A percentile compares a stretch with the other conserved stretches of the same genome.
Evolutionary conservation across 2,113 vertebrate genomes (phyloP).

Genomic region (Eurypyga helias): DNA sequence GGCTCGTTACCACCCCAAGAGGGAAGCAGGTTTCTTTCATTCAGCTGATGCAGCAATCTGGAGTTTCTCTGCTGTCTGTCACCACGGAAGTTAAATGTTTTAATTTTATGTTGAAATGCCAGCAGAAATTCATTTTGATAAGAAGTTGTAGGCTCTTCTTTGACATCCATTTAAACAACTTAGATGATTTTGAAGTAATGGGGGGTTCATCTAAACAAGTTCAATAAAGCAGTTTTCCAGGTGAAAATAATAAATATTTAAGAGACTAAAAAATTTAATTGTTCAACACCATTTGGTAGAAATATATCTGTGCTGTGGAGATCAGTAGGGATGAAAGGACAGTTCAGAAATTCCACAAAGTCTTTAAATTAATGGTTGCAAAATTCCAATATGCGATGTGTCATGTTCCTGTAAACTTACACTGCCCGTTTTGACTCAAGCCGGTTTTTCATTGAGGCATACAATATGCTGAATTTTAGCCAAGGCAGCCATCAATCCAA

Average conservation of each 20-base stretch:
- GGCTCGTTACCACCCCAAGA: neutral
- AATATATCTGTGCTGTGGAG: neutral
- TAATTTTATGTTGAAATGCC: constrained; percentile 38
- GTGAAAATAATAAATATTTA: constrained; percentile 31
- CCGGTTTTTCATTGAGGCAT: neutral
- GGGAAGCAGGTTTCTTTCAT: neutral
- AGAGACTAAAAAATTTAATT: neutral
- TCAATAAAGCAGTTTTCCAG: constrained; percentile 65
- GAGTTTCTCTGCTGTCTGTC: neutral
- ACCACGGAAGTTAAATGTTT: neutral
- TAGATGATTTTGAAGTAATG: constrained; percentile 35
- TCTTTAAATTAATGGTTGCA: neutral
- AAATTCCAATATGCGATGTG: neutral
- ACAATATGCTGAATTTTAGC: neutral
- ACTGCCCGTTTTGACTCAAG: neutral
- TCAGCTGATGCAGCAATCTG: neutral
- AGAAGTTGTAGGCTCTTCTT: constrained; percentile 44
- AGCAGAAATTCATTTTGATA: constrained; percentile 57
- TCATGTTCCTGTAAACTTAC: neutral
- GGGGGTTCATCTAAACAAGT: constrained; percentile 51
- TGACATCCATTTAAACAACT: constrained; percentile 56
- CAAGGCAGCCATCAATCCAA: neutral
- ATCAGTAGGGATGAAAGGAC: neutral
- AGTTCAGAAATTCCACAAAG: neutral
- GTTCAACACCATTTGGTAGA: neutral